phyloP scores from a whole-genome alignment of 2,113 vertebrate genomes.

The Anolis carolinensis region DNA sequence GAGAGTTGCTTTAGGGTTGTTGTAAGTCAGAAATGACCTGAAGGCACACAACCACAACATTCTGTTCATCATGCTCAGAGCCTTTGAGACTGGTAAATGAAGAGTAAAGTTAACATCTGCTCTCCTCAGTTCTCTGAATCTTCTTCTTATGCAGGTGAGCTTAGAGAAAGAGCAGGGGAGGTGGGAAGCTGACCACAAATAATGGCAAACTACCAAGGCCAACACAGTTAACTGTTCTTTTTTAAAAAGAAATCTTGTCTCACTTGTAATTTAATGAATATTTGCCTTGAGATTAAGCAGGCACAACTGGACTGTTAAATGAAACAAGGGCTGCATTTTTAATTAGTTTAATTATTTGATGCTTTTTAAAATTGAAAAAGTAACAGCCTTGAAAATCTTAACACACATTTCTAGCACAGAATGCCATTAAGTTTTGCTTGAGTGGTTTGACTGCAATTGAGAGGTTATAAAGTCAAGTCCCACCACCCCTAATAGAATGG shows the following conservation, averaged over 20 bases:
- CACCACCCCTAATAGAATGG: slow-evolving; percentile 51
- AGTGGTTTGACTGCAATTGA: slow-evolving; percentile 52
- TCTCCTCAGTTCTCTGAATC: background rate
- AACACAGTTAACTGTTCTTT: slow-evolving; percentile 15
- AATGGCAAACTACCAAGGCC: background rate
- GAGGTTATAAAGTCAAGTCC: slow-evolving; percentile 60
- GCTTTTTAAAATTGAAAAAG: slow-evolving; percentile 62
- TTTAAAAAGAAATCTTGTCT: slow-evolving; percentile 37
- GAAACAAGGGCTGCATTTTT: slow-evolving; percentile 55
- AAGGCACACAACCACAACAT: no score
- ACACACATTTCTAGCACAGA: slow-evolving; percentile 56
- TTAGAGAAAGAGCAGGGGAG: background rate
- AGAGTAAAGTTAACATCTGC: background rate
- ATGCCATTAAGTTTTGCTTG: slow-evolving; percentile 62
- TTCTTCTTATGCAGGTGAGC: background rate
- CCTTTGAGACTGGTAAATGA: no score
- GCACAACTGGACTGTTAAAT: slow-evolving; percentile 50
- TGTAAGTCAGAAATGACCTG: no score
- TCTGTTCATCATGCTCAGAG: no score
- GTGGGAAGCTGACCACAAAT: background rate
- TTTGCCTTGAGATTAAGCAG: slow-evolving; percentile 51
- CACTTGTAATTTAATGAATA: slow-evolving; percentile 58
- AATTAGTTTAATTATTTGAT: slow-evolving; percentile 67
- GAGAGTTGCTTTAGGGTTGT: no score
- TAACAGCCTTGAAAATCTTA: slow-evolving; percentile 66